Evolutionary conservation across 1,140 invertebrate species (phyloP), one percentile per base, ranked within the genome.

Genomic region (Sitobion miscanthi): DNA sequence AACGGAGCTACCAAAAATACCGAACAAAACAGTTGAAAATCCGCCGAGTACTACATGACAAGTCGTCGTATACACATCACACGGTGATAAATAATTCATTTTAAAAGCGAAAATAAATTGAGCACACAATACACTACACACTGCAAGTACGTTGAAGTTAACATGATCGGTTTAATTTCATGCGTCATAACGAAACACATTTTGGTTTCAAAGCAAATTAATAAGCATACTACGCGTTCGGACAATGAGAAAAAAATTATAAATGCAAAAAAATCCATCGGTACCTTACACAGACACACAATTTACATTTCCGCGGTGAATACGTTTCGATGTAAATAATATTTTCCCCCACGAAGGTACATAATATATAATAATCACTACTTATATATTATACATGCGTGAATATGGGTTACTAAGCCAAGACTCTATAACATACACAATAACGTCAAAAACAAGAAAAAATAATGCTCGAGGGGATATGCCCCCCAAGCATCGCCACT

Each of bases 201-300:
- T 69, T 30, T 69, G 62, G 62, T 69, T 69, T 69, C 62, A 69
- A 69, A 69, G 62, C 62, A 69, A 69, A 69, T n/a, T 69, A 69
- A 69, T 69, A n/a, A 69, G n/a, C 62, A 30, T 0, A 69, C 9
- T 69, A 69, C 3, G 62, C 62, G 14, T 69, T 69, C 11, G 62
- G 62, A 69, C 62, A 69, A n/a, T 69, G 30, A 62, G 9, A 69
- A 69, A 69, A 69, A 30, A 69, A 69, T n/a, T 69, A 69, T 69
- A 69, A n/a, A 69, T 69, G 25, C 62, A 69, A n/a, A 69, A 69
- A 62, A 69, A 69, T 30, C 30, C 62, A n/a, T 69, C 3, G 30
- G 62, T 69, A 14, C 30, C 9, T 30, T 14, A 69, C 57, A 62
- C 57, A 62, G 9, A 62, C 2, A 14, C 30, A 69, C 25, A 62